Evolutionary conservation across 2,113 vertebrate species (phyloP), one percentile per base, ranked within the genome.

Genomic region (Campylorhamphus procurvoides): DNA sequence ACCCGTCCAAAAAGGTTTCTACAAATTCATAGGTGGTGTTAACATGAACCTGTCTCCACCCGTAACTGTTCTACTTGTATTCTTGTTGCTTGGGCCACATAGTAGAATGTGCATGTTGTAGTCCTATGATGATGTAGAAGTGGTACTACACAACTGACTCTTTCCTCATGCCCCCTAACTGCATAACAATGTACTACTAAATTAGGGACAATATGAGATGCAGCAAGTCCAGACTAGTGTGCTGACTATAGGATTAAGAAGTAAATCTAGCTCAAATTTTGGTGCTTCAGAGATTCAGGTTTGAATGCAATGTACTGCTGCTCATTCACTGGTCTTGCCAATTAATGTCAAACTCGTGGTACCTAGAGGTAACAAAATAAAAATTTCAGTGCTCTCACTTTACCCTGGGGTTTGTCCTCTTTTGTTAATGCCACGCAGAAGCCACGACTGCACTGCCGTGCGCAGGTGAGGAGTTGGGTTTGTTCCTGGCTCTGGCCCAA

Each of bases 81-180:
- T 98, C 98, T 97, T 97, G 98, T 99, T 98, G 98, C 98, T 98
- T 97, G 96, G 98, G 96, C 98, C 98, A 98, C 97, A 97, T 97
- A 98, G 96, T 99, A 98, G 98, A 98, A 98, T 97, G 98, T 99
- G 99, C 99, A 99, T 99, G 99, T 99, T 98, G 96, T 98, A 98
- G 98, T 98, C 98, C 98, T 97, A 94, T 98, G 97, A 98, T 98
- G 98, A 98, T 27, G 97, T 99, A 98, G 98, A 98, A 93, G 97
- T 98, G 98, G 98, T 98, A 98, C 98, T 97, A 95, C 98, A 97
- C 96, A 95, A 96, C 49, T 88, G 96, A 97, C 95, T 96, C 96
- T 92, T 78, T 96, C 96, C 94, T 97, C 96, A 92, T 49, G 64
- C 87, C 96, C 94, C 93, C 71, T 90, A 97, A 96, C 96, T 95